Evolutionary conservation across 2,797 vertebrate species (phyloP), one percentile per base, ranked within the genome.

Genomic region (Danionella dracula): DNA sequence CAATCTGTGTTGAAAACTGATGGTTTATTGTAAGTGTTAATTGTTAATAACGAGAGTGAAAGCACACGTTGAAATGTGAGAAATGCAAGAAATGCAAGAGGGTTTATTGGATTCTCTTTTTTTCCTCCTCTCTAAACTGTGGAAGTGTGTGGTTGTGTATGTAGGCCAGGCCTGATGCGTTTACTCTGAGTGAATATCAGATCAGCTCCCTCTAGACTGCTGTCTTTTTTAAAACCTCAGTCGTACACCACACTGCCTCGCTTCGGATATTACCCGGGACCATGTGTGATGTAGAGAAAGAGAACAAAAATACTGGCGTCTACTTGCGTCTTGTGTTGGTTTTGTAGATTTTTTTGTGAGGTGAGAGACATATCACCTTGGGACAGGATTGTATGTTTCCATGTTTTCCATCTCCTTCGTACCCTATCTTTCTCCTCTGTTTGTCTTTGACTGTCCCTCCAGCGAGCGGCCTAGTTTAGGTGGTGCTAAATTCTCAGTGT

Each of bases 161-260:
- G 83, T 88, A 86, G 88, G 87, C 80, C 86, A 88, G 78, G 84
- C 81, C 81, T 85, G 83, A 88, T 78, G 70, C 67, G 64, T 78
- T 72, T 72, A 67, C 69, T 74, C 42, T 51, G 60, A 63, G 66
- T 62, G 61, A 66, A 76, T 76, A 74, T 77, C 68, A 78, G 73
- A 78, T 75, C 73, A 73, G 68, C 53, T 74, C 71, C 74, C 75
- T 29, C 66, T 50, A 72, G 74, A 82, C 72, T 70, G 42, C 75
- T 41, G 66, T 76, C 58, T 56, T 58, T 73, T 70, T 66, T 63
- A 59, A 72, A 73, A 45, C 11, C 48, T 50, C 40, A 23, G 60
- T 63, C 50, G 56, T 38, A 54, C 55, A 53, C 60, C 44, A 1
- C 19, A 38, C 50, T 58, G 45, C 55, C 66, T 62, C 34, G 37